Base-by-base conservation (phyloP, 2,113 vertebrate genomes). In the Melanerpes aurifrons region DNA sequence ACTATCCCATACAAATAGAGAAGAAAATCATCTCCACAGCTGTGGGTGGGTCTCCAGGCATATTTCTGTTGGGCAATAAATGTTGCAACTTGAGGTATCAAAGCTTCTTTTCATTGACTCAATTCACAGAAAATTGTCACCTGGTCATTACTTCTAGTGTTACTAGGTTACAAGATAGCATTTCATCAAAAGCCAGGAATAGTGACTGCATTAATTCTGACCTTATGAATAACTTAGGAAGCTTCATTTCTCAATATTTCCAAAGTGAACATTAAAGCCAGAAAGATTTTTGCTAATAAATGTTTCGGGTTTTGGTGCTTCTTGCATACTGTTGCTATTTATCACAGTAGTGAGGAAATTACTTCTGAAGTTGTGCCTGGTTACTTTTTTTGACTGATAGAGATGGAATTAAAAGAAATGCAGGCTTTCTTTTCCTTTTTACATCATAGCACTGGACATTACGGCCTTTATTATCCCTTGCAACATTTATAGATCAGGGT, bases 111-210 rank as follows among this genome's bases (percentile, higher is more conserved):
- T 79, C 85, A 66, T 25, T 87, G 90, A 92, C 37, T 96, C 54
- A 59, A 19, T 96, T 88, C 15, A 8, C 58, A 92, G 67, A 63
- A 82, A 54, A 72, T 89, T 57, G 92, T 89, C 26, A 86, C 92
- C 71, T 75, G 91, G 83, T 94, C 58, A 94, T 93, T 94, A 90
- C 77, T 97, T 92, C 68, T 40, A 73, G 69, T 70, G 91, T 90
- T 87, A 93, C 72, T 95, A 94, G 81, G 87, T 95, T 95, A 94
- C 92, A 72, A 91, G 80, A 24, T 28, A 93, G 77, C 68, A 92
- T 94, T 96, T 97, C 91, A 94, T 91, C 75, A 95, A 78, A 77
- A 95, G 37, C 77, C 45, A 92, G 48, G 74, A 92, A 96, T 92
- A 94, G 57, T 90, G 68, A 81, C 77, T 95, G 40, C 61, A 94